A percentile compares a stretch with the other conserved stretches of the same genome.
These are phyloP conservation scores for Boloria selene DNA, from an alignment of 2,888 invertebrate species.

Conservation along the genomic window DNA sequence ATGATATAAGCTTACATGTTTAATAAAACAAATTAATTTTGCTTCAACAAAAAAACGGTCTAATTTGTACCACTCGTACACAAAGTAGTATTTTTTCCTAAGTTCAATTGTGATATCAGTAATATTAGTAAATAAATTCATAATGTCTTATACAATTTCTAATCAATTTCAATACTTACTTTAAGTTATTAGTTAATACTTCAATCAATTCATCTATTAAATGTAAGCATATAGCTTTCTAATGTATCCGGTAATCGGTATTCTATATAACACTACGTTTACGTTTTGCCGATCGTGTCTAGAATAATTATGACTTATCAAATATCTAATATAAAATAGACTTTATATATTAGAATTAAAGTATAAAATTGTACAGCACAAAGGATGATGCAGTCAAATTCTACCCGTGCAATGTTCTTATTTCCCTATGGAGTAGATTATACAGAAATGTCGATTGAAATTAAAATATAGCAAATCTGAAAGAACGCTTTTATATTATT, in stretches of 20 bases:
- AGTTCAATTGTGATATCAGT: background rate
- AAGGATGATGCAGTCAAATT: constrained; percentile 6
- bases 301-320: constrained; percentile 19
- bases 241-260: constrained; percentile 17
- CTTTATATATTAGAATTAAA: background rate
- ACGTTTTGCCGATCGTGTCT: constrained; percentile 22
- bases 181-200: background rate
- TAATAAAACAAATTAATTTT: too few relatives aligned
- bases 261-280: constrained; percentile 11
- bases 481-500: background rate
- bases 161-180: background rate
- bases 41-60: too few relatives aligned
- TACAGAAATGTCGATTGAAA: constrained; percentile 4
- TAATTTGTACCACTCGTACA: too few relatives aligned
- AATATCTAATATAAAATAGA: background rate
- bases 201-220: background rate
- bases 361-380: background rate
- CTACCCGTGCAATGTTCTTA: constrained; percentile 17
- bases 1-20: too few relatives aligned
- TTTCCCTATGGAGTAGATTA: constrained; percentile 15
- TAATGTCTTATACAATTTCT: background rate
- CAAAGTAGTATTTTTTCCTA: too few relatives aligned
- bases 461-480: background rate
- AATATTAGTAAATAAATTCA: background rate
- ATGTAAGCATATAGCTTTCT: constrained; percentile 18